Base-by-base conservation (phyloP, 2,888 invertebrate species). In the Palloptera scutellata region DNA sequence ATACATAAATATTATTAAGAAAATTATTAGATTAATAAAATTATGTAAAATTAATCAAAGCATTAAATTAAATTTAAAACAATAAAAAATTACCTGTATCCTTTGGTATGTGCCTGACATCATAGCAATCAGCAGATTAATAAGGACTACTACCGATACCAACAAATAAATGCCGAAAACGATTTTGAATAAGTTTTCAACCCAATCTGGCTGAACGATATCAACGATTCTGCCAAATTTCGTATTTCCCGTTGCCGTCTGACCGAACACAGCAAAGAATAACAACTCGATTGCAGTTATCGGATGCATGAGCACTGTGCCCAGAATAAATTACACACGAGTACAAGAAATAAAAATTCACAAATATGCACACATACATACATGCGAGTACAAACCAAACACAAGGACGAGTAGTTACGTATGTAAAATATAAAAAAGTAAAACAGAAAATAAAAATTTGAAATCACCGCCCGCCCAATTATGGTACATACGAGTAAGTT, bases 21-120 rank as follows among this genome's bases (percentile, higher is more conserved):
- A 45, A 1, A 1, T 12, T 45, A 45, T 12, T 12, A 45, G 11
- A 12, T 12, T 12, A 12, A 45, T 12, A 1, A 1, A 1, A 1
- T 45, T 12, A 45, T 13, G 1, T 12, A 13, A 12, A 13, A 45
- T 12, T 12, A 1, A 45, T 12, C 10, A 45, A 12, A 2, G 15
- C 11, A 48, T n/a, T 13, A 42, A 52, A 40, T 57, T 13, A 13
- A 12, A n/a, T 30, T n/a, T 45, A 40, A n/a, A n/a, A n/a, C n/a
- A n/a, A n/a, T n/a, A 57, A 57, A 30, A 19, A 52, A 79, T 81
- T 83, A 86, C 89, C 90, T 98, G 97, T 84, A 98, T 98, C 84
- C 97, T 90, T 86, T 99, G 98, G 86, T 99, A 99, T 71, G 99
- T 99, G 89, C 99, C 98, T 84, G 98, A 97, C 98, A 99, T 98